Evolutionary conservation across 1,140 invertebrate species (phyloP).

Genomic region (Penaeus indicus): DNA sequence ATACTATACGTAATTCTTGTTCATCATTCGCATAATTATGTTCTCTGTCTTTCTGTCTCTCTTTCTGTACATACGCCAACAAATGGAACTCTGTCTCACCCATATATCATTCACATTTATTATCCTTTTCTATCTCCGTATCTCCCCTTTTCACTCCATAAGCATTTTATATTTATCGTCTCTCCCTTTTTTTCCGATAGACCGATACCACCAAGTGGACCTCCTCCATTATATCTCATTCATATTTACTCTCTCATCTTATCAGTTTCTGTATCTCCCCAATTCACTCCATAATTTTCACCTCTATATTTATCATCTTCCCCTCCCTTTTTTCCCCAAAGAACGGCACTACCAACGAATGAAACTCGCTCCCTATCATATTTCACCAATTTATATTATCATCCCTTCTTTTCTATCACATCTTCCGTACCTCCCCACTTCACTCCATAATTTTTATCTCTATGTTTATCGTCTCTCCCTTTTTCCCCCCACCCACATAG

Average conservation of each 20-base stretch:
- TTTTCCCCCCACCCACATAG: conserved; percentile 3
- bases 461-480: not conserved
- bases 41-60: too few species aligned
- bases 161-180: not conserved
- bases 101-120: not conserved
- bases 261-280: too few species aligned
- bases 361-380: conserved; percentile 63
- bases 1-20: too few species aligned
- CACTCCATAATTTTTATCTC: not conserved
- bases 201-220: not conserved
- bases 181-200: not conserved
- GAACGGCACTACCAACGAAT: conserved; percentile 58
- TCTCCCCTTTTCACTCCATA: not conserved
- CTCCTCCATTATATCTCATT: not conserved
- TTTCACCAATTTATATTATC: too few species aligned
- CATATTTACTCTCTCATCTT: too few species aligned
- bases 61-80: too few species aligned
- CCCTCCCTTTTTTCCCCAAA: not conserved
- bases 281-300: not conserved
- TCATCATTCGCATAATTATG: too few species aligned
- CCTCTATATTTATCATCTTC: not conserved
- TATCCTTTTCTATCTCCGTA: not conserved
- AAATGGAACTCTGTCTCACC: too few species aligned
- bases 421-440: not conserved
- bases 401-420: too few species aligned